A percentile compares a stretch with the other conserved stretches of the same genome.
Evolutionary conservation across 2,797 vertebrate species (phyloP).

Genomic region (Spatula clypeata): DNA sequence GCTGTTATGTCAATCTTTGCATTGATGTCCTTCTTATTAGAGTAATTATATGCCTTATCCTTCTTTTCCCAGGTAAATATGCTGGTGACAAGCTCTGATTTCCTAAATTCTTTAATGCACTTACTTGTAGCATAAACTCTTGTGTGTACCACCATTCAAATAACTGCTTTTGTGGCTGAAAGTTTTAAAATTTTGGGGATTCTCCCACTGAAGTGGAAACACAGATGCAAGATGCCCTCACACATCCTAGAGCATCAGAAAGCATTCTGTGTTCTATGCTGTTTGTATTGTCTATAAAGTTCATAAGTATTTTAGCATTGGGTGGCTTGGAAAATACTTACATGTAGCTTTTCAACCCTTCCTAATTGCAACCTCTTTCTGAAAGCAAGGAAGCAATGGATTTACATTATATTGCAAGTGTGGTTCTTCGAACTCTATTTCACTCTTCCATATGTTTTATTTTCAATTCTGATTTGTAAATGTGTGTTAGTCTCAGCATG

Average conservation of each 20-base stretch:
- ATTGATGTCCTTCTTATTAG: no score
- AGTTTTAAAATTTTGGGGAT: not conserved
- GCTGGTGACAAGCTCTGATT: not conserved
- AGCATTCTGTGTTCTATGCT: not conserved
- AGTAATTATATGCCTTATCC: not conserved
- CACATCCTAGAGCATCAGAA: not conserved
- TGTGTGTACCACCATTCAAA: fast-evolving
- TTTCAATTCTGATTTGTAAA: not conserved
- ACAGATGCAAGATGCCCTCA: not conserved
- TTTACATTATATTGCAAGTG: fast-evolving
- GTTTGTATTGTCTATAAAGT: not conserved
- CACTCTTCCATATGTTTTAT: not conserved
- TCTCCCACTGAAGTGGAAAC: not conserved
- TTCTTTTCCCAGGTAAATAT: not conserved
- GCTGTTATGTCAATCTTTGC: not conserved
- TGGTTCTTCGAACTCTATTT: not conserved
- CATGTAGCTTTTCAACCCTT: not conserved
- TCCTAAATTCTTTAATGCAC: fast-evolving
- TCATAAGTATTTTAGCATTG: not conserved
- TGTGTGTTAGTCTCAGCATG: not conserved
- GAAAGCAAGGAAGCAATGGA: not conserved
- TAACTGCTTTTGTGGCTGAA: not conserved
- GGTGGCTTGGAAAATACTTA: not conserved
- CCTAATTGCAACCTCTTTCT: not conserved
- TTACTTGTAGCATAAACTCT: not conserved